phyloP scores from a whole-genome alignment of 2,797 vertebrate genomes.

The Benthosema pterotum region DNA sequence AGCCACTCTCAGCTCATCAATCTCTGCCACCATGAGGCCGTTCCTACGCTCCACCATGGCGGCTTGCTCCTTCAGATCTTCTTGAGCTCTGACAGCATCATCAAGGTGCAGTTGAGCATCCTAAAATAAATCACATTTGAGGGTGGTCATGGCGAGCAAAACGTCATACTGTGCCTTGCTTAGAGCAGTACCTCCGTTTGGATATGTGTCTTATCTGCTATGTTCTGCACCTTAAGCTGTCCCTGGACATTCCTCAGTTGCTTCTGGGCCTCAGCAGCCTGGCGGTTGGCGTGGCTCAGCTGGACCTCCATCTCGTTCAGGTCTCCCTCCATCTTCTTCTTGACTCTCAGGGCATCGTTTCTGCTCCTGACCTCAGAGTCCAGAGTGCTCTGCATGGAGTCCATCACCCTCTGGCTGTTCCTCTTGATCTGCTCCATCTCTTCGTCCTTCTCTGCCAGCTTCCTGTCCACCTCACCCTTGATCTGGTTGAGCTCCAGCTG shows the following conservation, averaged over 20 bases:
- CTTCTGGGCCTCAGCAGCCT: conserved; percentile 85
- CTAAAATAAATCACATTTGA: conserved; percentile 48
- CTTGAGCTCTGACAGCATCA: conserved; percentile 80
- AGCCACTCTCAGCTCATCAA: conserved; percentile 84
- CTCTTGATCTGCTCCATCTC: conserved; percentile 80
- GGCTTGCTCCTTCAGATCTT: conserved; percentile 89
- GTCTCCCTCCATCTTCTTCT: conserved; percentile 92
- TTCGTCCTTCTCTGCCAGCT: conserved; percentile 86
- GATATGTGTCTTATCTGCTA: too few relatives aligned
- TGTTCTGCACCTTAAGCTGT: conserved; percentile 83
- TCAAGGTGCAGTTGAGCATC: conserved; percentile 89
- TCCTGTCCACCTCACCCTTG: conserved; percentile 87
- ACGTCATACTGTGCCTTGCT: too few relatives aligned
- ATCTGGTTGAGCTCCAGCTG: conserved; percentile 88
- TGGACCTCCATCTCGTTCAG: conserved; percentile 90
- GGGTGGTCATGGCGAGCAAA: too few relatives aligned
- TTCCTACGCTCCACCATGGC: conserved; percentile 86
- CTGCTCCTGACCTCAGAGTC: conserved; percentile 87
- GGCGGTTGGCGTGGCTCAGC: conserved; percentile 85
- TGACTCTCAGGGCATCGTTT: conserved; percentile 87
- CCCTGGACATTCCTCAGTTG: conserved; percentile 85
- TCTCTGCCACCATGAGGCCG: conserved; percentile 85
- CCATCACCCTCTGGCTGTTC: conserved; percentile 83
- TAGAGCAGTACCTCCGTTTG: too few relatives aligned
- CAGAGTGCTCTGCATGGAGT: conserved; percentile 83